Evolutionary conservation across 2,888 invertebrate genomes (phyloP).

Genomic region (Elmis aenea): DNA sequence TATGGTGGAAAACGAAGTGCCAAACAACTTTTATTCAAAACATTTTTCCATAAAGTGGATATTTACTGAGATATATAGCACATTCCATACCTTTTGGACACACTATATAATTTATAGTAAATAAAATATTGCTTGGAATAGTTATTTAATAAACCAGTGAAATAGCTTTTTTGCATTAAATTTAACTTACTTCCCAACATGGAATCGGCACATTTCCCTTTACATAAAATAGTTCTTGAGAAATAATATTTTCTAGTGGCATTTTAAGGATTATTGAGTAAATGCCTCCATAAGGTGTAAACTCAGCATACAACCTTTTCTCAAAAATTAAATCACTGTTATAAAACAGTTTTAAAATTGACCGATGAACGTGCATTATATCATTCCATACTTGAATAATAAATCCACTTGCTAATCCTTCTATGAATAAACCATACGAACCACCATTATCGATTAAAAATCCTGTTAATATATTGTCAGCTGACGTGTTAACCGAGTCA

Average conservation of each 20-base stretch:
- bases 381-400: conserved; percentile 17
- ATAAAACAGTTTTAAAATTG: conserved; percentile 31
- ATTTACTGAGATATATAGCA: no score
- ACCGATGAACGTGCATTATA: conserved; percentile 6
- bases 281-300: conserved; percentile 28
- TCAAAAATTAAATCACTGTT: conserved; percentile 37
- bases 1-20: no score
- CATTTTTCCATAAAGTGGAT: no score
- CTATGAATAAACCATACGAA: conserved; percentile 22
- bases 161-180: no score
- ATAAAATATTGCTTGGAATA: no score
- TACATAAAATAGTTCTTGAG: conserved; percentile 29
- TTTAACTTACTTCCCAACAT: conserved; percentile 34
- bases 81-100: no score
- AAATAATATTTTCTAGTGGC: conserved; percentile 32
- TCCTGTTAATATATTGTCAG: conserved; percentile 23
- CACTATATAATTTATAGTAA: no score
- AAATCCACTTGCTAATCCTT: conserved; percentile 17
- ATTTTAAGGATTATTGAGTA: conserved; percentile 30
- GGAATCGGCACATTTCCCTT: conserved; percentile 34
- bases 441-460: conserved; percentile 25
- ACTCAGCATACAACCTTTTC: conserved; percentile 32
- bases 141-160: no score
- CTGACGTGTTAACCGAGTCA: neutral
- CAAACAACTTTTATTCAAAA: no score